Evolutionary conservation across 2,888 invertebrate genomes (phyloP), one percentile per base, ranked within the genome.

Genomic region (Agrochola circellaris): DNA sequence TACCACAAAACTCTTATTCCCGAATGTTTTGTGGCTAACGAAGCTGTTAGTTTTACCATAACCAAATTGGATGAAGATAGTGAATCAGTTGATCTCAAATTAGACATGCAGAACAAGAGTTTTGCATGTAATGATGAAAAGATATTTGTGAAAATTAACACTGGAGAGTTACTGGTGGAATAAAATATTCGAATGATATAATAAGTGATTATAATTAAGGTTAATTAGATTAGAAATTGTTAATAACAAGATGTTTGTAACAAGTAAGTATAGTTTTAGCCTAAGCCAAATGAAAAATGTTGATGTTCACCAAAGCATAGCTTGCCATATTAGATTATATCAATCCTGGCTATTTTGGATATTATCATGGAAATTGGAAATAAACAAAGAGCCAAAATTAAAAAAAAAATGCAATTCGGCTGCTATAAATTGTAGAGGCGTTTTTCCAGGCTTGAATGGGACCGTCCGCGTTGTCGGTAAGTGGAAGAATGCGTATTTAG

Each of bases 1-100:
- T 96, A 96, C 77, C 97, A 97, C 89, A 97, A 97, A 91, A 95
- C 94, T 77, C 91, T 97, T 56, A 95, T 94, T 77, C 96, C 97
- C 0, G 97, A 98, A 89, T 97, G 97, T 88, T 98, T 96, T 90
- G 97, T 97, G 90, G 97, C 97, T 83, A 97, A 97, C 90, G 97
- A 97, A 90, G 97, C 97, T 79, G 95, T 97, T 79, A 97, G 97
- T 89, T 96, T 97, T 87, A 97, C 96, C 82, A 95, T 97, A 77
- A 96, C 94, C 77, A 96, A 97, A 90, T 86, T 97, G 64, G 96
- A 97, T 75, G 95, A 95, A 73, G 95, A 95, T 70, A 90, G 91
- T 83, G 89, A 91, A 74, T 87, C 93, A 72, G 89, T 90, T 90
- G 95, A 96, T 93, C 94, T 96, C 93, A 95, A 94, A 92, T 92